Conservation (phyloP, 2,113 vertebrate species). For the Ariopsis seemanni region DNA sequence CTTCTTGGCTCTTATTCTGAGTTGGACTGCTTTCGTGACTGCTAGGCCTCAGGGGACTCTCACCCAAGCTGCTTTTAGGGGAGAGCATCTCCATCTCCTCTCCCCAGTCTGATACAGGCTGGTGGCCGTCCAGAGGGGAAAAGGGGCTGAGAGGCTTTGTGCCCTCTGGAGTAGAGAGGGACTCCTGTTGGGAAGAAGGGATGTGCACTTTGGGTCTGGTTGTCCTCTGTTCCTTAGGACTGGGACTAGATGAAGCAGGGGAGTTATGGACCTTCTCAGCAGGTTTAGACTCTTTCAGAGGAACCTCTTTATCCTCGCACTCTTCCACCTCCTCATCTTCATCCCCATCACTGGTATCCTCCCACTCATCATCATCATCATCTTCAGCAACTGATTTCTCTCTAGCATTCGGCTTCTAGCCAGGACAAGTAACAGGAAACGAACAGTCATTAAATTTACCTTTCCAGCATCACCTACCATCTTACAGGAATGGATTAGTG, state of each 20-base stretch:
- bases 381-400: conserved; percentile 64
- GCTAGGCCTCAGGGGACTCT: conserved; percentile 66
- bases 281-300: conserved; percentile 49
- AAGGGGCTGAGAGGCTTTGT: conserved; percentile 78
- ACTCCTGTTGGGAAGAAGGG: conserved; percentile 47
- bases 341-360: conserved; percentile 65
- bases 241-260: conserved; percentile 45
- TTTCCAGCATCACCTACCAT: neutral
- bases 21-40: conserved; percentile 60
- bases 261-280: conserved; percentile 45
- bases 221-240: conserved; percentile 68
- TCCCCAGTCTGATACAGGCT: conserved; percentile 83
- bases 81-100: conserved; percentile 89
- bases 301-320: conserved; percentile 51
- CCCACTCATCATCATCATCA: conserved; percentile 70
- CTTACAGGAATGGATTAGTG: neutral
- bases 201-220: conserved; percentile 68
- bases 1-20: conserved; percentile 47
- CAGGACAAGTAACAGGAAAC: conserved; percentile 44
- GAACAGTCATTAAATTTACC: neutral
- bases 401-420: conserved; percentile 48
- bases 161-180: conserved; percentile 60
- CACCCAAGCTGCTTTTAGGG: conserved; percentile 69
- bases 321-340: conserved; percentile 55
- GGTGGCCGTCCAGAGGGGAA: conserved; percentile 70